Conservation (phyloP, 2,113 vertebrate species). For the Oncorhynchus tshawytscha region DNA sequence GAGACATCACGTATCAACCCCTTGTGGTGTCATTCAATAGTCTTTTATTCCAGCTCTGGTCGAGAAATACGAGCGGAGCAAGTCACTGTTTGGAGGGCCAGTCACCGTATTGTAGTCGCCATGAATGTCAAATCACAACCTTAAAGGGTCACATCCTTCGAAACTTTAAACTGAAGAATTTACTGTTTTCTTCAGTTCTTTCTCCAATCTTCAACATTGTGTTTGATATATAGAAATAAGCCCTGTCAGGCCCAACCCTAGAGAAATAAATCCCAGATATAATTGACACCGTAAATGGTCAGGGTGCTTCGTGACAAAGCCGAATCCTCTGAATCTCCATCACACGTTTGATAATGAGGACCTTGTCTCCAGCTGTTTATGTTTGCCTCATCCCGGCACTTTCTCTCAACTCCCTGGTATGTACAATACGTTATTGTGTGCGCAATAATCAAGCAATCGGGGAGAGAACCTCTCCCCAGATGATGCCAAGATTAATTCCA, state of each 20-base stretch:
- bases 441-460: constrained; percentile 29
- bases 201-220: constrained; percentile 17
- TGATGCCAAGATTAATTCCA: constrained; percentile 47
- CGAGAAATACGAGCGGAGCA: constrained; percentile 41
- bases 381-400: constrained; percentile 44
- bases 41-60: constrained; percentile 35
- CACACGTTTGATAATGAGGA: constrained; percentile 31
- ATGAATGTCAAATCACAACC: constrained; percentile 48
- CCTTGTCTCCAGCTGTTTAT: constrained; percentile 62
- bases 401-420: constrained; percentile 43
- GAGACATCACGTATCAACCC: constrained; percentile 31
- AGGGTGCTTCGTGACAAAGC: constrained; percentile 31
- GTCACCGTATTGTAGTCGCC: constrained; percentile 47
- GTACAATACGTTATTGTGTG: constrained; percentile 40
- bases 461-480: constrained; percentile 27
- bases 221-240: constrained; percentile 48
- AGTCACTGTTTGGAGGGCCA: constrained; percentile 41
- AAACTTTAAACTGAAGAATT: too few species aligned
- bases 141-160: constrained; percentile 34
- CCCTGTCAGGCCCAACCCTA: constrained; percentile 28
- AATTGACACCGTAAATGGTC: constrained; percentile 25
- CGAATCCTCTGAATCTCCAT: constrained; percentile 22
- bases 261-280: constrained; percentile 42
- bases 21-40: constrained; percentile 45
- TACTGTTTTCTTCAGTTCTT: not conserved